Base-by-base conservation (phyloP, 2,888 invertebrate species). In the Meghimatium bilineatum region DNA sequence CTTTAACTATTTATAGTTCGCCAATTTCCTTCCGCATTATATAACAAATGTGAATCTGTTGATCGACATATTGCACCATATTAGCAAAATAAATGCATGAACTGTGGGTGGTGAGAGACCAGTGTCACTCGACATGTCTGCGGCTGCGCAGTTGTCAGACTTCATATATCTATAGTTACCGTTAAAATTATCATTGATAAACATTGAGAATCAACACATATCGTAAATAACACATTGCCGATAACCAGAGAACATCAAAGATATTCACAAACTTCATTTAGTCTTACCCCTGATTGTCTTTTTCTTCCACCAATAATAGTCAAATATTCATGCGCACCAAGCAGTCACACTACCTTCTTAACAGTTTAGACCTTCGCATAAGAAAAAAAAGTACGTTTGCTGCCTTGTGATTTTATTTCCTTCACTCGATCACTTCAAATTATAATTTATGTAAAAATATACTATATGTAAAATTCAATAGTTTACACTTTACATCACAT, bases 61-160 rank as follows among this genome's bases (percentile, higher is more conserved):
- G 2, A 49, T 20, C 20, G 34, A 34, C 8, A 34, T 34, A 49
- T 17, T 26, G 32, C 32, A 34, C 32, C 1, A 72, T 56, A 36
- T 20, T 29, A 52, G 23, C 69, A 32, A 67, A 56, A 38, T n/a
- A 38, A 80, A 80, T 72, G 32, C 20, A 49, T n/a, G 80, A 72
- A 80, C 56, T n/a, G 80, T 56, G 52, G 29, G 14, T 56, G 23
- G 32, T 3, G 12, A 44, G 36, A 36, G 32, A 36, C 60, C 72
- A n/a, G 60, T 32, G 32, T 34, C 36, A 26, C 80, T 56, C 36
- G 60, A 29, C 38, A 60, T 29, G 82, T 66, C 82, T 82, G 82
- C 82, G 82, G 29, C 82, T 82, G 82, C 82, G 82, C 82, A 74
- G 66, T 29, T 63, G 49, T 66, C 38, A 32, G 60, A 67, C 80